Conservation (phyloP, 1,140 invertebrate species). For the Holotrichia oblita region DNA sequence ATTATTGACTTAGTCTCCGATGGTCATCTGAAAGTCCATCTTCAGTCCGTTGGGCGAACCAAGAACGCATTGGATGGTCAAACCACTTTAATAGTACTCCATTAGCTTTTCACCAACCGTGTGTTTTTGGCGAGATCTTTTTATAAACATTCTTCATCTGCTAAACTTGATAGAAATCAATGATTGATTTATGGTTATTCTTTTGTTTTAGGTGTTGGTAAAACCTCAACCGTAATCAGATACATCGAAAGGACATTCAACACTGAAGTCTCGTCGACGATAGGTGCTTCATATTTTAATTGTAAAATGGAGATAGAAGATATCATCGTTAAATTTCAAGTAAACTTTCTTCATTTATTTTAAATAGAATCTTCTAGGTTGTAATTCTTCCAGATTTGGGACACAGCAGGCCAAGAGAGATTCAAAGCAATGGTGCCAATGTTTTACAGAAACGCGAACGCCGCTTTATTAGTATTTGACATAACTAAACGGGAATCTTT, state of each 20-base stretch:
- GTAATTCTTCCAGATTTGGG: conserved; percentile 74
- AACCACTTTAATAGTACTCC: no score
- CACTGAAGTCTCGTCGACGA: conserved; percentile 79
- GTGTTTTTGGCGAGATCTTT: no score
- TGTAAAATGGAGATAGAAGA: conserved; percentile 13
- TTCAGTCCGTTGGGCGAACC: no score
- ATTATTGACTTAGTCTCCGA: no score
- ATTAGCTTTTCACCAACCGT: no score
- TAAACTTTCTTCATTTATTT: neutral
- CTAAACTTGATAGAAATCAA: no score
- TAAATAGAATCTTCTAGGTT: neutral
- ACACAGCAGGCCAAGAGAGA: conserved; percentile 89
- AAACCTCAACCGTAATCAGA: conserved; percentile 83
- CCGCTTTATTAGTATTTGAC: conserved; percentile 88
- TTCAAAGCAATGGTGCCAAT: conserved; percentile 90
- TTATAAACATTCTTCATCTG: no score
- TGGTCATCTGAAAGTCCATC: no score
- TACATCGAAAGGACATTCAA: conserved; percentile 83
- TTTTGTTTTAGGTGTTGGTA: conserved; percentile 78
- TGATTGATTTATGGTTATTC: neutral
- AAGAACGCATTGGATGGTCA: no score
- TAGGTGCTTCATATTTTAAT: conserved; percentile 77
- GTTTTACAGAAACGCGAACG: conserved; percentile 92
- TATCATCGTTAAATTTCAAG: conserved; percentile 38
- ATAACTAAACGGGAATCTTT: conserved; percentile 80